A percentile compares a stretch with the other conserved stretches of the same genome.
Evolutionary conservation across 2,113 vertebrate species (phyloP).

Genomic region (Ardeotis arabs): DNA sequence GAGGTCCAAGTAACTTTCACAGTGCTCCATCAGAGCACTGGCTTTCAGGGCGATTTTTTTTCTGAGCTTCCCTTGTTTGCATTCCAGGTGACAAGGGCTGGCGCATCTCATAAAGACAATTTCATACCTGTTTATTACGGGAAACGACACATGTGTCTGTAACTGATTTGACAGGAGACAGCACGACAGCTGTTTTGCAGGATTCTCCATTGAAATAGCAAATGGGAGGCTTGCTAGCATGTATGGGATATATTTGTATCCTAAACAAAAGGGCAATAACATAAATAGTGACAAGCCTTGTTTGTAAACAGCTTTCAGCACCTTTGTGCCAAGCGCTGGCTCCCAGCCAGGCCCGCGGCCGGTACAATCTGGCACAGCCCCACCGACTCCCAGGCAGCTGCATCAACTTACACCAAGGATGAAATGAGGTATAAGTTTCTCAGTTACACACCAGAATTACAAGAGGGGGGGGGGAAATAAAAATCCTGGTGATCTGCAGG

Average conservation of each 20-base stretch:
- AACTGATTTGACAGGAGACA: slow-evolving; percentile 55
- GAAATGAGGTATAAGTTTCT: slow-evolving; percentile 41
- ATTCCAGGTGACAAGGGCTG: slow-evolving; percentile 17
- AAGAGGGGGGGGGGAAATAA: background rate
- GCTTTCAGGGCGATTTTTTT: background rate
- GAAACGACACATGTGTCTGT: slow-evolving; percentile 16
- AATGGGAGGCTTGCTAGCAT: background rate
- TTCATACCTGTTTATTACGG: slow-evolving; percentile 62
- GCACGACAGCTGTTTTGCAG: slow-evolving; percentile 53
- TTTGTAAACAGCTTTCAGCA: slow-evolving; percentile 52
- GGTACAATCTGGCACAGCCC: slow-evolving; percentile 43
- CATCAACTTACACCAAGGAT: slow-evolving; percentile 21
- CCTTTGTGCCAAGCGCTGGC: slow-evolving; percentile 25
- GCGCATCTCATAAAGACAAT: slow-evolving; percentile 9
- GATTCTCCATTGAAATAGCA: slow-evolving; percentile 34
- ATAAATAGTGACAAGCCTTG: slow-evolving; percentile 38
- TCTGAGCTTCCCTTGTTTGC: background rate
- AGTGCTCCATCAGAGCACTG: background rate
- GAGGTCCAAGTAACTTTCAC: background rate
- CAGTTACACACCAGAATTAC: slow-evolving; percentile 1
- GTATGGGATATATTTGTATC: slow-evolving; percentile 50
- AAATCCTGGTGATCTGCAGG: rapidly evolving
- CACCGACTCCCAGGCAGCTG: background rate
- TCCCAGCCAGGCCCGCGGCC: background rate
- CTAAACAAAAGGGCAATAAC: slow-evolving; percentile 61